phyloP scores from a whole-genome alignment of 2,113 vertebrate genomes.

The Callorhinus ursinus region DNA sequence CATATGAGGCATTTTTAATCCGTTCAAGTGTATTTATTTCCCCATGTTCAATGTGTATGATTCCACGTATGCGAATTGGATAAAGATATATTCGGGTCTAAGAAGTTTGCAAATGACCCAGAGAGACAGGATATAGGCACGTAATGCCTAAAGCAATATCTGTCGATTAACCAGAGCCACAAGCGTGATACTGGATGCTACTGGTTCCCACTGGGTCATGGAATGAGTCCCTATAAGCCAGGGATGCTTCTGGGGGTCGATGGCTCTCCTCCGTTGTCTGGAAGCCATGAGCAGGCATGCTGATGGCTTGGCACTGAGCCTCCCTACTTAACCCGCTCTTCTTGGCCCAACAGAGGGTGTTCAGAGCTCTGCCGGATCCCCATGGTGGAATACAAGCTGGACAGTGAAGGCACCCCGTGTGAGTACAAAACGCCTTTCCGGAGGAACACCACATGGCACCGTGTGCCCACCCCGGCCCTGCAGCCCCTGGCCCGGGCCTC shows the following conservation, averaged over 20 bases:
- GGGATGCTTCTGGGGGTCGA: not conserved
- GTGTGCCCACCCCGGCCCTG: conserved; percentile 91
- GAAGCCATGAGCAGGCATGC: accelerated
- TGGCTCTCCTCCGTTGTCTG: accelerated
- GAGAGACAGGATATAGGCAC: not conserved
- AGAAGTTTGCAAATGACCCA: not conserved
- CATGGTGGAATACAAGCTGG: conserved; percentile 98
- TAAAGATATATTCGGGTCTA: not conserved
- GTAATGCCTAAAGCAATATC: no score
- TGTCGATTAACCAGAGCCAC: not conserved
- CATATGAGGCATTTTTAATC: not conserved
- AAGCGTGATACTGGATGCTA: no score
- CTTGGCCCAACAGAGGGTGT: conserved; percentile 90
- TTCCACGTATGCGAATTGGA: not conserved
- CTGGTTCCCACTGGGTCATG: no score
- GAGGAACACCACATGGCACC: conserved; percentile 98
- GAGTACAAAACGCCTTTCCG: conserved; percentile 99
- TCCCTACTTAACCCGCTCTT: not conserved
- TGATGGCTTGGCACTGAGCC: accelerated
- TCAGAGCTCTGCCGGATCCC: conserved; percentile 98
- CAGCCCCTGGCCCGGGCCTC: conserved; percentile 92
- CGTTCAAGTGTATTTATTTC: not conserved
- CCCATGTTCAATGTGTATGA: not conserved
- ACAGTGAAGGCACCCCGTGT: conserved; percentile 97
- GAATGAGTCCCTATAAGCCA: not conserved